Evolutionary conservation across 2,888 invertebrate genomes (phyloP), one percentile per base, ranked within the genome.

Genomic region (Hanleya hanleyi): DNA sequence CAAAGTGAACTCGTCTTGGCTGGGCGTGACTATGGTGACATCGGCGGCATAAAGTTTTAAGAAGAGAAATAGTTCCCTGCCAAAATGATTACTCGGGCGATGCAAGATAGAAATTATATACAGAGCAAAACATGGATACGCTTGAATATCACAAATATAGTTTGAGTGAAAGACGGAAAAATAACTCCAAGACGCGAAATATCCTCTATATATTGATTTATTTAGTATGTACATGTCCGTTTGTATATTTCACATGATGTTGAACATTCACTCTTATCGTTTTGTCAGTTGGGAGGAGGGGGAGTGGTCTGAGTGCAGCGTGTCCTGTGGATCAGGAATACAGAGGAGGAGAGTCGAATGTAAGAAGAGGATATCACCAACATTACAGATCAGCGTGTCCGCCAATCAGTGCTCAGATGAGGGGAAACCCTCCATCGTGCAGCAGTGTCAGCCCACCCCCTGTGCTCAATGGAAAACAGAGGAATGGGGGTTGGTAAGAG

Each of bases 221-320:
- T 9, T 18, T 41, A 41, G 41, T 9, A 18, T 41, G 9, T 41
- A 12, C 41, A 41, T 9, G 18, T 41, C 9, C 41, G 18, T 41
- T 9, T 41, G 18, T 41, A 12, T 41, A 41, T 12, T 41, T 9
- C 9, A 18, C 41, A 41, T 41, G 41, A 12, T 41, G n/a, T n/a
- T n/a, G n/a, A n/a, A n/a, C n/a, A n/a, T n/a, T n/a, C n/a, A n/a
- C n/a, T n/a, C n/a, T n/a, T n/a, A n/a, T n/a, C n/a, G n/a, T 41
- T 18, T 29, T 77, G 76, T 0, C 81, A 94, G 95, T 77, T 97
- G 97, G 97, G 92, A 94, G 67, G 93, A 94, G 0, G 93, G 93
- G 0, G 93, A 94, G n/a, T 97, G 97, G 97, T 93, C 94, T 26
- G 93, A 94, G 0, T 97, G 97, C 83, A 94, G 94, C 12, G 92